These are phyloP conservation scores for Drosophila pseudotakahashii DNA, from an alignment of 2,888 invertebrate species.

Conservation along the genomic window DNA sequence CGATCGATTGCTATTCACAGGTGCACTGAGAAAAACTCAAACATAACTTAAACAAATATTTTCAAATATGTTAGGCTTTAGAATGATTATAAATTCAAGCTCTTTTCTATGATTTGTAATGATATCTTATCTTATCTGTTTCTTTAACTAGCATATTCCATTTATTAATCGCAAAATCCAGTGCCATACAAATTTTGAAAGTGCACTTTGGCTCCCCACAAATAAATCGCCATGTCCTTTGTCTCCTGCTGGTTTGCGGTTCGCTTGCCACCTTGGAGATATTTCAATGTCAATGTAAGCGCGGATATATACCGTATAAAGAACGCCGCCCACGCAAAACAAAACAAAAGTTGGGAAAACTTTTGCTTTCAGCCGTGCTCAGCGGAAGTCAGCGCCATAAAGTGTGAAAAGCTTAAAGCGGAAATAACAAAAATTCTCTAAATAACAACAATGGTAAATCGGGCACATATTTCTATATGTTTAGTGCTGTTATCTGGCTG, in stretches of 20 bases:
- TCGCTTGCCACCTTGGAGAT: constrained; percentile 33
- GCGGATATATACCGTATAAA: constrained; percentile 4
- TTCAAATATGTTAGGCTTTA: too few species aligned
- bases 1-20: constrained; percentile 11
- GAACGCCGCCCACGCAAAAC: constrained; percentile 17
- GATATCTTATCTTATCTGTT: too few species aligned
- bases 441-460: constrained; percentile 52
- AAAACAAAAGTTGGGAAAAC: constrained; percentile 46
- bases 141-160: too few species aligned
- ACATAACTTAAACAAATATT: too few species aligned
- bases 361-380: constrained; percentile 58
- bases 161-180: too few species aligned
- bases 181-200: background rate
- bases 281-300: constrained; percentile 60
- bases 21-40: background rate
- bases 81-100: too few species aligned
- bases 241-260: constrained; percentile 32
- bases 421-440: constrained; percentile 66
- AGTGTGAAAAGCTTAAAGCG: constrained; percentile 57
- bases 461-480: constrained; percentile 39
- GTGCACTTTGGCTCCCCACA: background rate
- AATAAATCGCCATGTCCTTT: constrained; percentile 18
- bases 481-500: constrained; percentile 43
- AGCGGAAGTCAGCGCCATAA: constrained; percentile 66
- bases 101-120: too few species aligned